Percentiles rank a stretch among this genome's conserved stretches.
These are phyloP conservation scores for Cercocebus atys DNA, from an alignment of 2,113 vertebrate genomes.

Conservation along the genomic window DNA sequence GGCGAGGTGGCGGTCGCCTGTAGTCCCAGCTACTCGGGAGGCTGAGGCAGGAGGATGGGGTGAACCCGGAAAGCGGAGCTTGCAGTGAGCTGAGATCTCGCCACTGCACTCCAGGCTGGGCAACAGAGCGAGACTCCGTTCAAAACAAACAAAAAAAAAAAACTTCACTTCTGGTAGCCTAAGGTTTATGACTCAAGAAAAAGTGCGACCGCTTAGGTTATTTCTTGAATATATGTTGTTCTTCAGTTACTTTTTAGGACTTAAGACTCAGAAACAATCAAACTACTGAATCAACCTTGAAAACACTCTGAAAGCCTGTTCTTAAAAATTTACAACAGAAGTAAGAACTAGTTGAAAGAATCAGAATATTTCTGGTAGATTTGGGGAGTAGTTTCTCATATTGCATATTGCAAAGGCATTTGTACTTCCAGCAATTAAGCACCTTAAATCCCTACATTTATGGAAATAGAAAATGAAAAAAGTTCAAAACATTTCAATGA, in stretches of 20 bases:
- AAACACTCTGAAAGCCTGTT: not conserved
- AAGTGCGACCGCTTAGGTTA: not conserved
- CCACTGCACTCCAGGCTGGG: too few relatives aligned
- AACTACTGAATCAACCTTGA: not conserved
- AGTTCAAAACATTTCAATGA: not conserved
- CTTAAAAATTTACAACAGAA: not conserved
- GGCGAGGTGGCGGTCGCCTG: too few relatives aligned
- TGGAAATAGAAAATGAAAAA: not conserved
- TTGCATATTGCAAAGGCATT: not conserved
- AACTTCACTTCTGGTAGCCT: not conserved
- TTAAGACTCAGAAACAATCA: not conserved
- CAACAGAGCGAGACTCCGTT: too few relatives aligned
- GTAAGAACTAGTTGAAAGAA: not conserved
- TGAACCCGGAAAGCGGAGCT: fast-evolving
- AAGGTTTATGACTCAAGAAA: not conserved
- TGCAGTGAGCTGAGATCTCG: too few relatives aligned
- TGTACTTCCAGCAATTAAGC: not conserved
- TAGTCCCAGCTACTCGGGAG: too few relatives aligned
- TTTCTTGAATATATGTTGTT: not conserved
- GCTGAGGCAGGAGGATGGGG: too few relatives aligned
- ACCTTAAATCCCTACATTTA: not conserved
- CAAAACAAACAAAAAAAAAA: not conserved
- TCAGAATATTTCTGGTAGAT: not conserved
- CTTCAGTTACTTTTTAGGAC: not conserved
- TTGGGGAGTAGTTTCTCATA: not conserved